Base-by-base conservation (phyloP, 2,797 vertebrate genomes). In the Gadopsis marmoratus region DNA sequence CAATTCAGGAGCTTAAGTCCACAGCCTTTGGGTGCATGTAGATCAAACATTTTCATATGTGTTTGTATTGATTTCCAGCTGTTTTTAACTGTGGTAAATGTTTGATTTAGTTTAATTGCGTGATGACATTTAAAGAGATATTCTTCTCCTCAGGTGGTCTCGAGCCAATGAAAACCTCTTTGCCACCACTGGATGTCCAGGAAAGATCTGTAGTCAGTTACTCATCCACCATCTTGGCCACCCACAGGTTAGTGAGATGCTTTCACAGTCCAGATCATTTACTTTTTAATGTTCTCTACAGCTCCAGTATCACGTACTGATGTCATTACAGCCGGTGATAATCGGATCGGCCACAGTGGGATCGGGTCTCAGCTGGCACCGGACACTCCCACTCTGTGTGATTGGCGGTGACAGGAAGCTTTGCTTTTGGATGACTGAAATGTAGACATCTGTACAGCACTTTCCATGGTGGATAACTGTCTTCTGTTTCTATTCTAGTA, bases 371-470 rank as follows among this genome's bases (percentile, higher is more conserved):
- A 99, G 97, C 77, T 99, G 98, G 98, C 98, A 99, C 55, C 95
- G 96, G 86, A 97, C 95, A 7, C 95, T 99, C 65, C 97, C 98
- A 1, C 93, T 99, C 31, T 99, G 97, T 71, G 98, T 95, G 70
- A 93, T 97, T 0, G 98, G 97, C 56, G 95, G 97, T 61, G 97
- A 99, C 90, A 96, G 96, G 91, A 99, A 98, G 87, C 95, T 99
- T 60, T 96, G 95, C 62, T 99, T 99, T 82, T 99, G 98, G 98
- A 94, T 97, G 94, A 99, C 98, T 4, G 98, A 99, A 94, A 97
- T 98, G 96, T 99, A 97, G 89, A 73, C 29, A 12, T 65, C 60
- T 72, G 19, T 14, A 2, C 41, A 16, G 71, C 59, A 47, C 74
- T 50, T 69, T 39, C 65, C 33, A 26, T 1, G 16, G 13, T 47